phyloP scores from a whole-genome alignment of 30 jellyfish, hydroid and myxozoan species.

The Hydractinia echinata region DNA sequence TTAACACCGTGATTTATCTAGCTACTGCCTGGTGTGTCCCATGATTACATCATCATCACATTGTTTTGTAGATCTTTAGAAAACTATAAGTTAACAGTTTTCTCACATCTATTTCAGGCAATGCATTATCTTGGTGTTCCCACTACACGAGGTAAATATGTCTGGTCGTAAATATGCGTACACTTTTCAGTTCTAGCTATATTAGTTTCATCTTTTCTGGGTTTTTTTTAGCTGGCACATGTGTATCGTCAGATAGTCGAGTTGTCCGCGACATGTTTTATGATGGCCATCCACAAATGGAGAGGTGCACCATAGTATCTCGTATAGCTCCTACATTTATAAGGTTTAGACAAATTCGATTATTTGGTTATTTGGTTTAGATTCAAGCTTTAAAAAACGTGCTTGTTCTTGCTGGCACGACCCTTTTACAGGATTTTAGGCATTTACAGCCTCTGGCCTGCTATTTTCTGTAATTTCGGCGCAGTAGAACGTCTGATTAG shows the following conservation, averaged over 20 bases:
- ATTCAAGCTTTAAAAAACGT: too few species aligned
- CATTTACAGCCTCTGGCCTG: too few species aligned
- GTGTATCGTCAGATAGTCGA: constrained; percentile 87
- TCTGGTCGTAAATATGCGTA: neutral
- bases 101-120: constrained; percentile 54
- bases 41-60: too few species aligned
- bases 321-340: constrained; percentile 92
- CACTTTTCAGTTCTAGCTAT: neutral
- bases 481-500: too few species aligned
- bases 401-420: too few species aligned
- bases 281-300: constrained; percentile 93
- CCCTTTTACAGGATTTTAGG: too few species aligned
- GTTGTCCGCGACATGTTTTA: constrained; percentile 89
- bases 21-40: too few species aligned
- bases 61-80: too few species aligned
- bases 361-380: too few species aligned
- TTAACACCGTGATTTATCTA: too few species aligned
- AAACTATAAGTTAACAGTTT: neutral
- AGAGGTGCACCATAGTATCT: constrained; percentile 83
- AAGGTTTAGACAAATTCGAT: constrained; percentile 38
- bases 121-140: constrained; percentile 91
- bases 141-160: constrained; percentile 84
- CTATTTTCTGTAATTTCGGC: too few species aligned
- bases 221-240: constrained; percentile 74
- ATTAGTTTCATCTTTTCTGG: neutral